Conservation (phyloP, 2,888 invertebrate species). For the Drosophila meridionalis region DNA sequence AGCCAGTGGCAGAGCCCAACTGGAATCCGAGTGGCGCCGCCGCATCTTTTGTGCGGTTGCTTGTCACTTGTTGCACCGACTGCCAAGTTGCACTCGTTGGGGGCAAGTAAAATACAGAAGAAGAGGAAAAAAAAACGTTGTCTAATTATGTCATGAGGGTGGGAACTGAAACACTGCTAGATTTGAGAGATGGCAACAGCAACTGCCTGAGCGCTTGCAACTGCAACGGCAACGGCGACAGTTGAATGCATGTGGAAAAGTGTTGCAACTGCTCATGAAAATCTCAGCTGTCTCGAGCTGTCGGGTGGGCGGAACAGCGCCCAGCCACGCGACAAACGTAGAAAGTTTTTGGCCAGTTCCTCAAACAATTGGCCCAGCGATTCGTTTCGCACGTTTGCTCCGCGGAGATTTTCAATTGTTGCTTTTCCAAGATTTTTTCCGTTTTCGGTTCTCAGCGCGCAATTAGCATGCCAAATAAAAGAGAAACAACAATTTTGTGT, state of each 20-base stretch:
- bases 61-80: constrained; percentile 56
- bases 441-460: constrained; percentile 73
- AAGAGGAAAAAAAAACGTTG: constrained; percentile 56
- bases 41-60: constrained; percentile 34
- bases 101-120: constrained; percentile 35
- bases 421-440: constrained; percentile 37
- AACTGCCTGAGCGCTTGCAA: constrained; percentile 16
- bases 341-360: constrained; percentile 68
- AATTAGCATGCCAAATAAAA: constrained; percentile 74
- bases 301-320: constrained; percentile 38
- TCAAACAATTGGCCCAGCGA: constrained; percentile 52
- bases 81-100: constrained; percentile 26
- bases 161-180: constrained; percentile 69
- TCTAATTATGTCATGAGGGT: constrained; percentile 85
- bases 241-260: constrained; percentile 55
- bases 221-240: constrained; percentile 45
- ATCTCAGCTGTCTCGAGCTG: constrained; percentile 31
- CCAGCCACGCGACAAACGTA: constrained; percentile 78
- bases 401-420: constrained; percentile 67
- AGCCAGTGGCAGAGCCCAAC: constrained; percentile 33
- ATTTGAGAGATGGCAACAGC: constrained; percentile 39
- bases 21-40: constrained; percentile 13
- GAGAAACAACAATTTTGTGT: constrained; percentile 29
- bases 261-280: constrained; percentile 63
- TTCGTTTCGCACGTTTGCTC: constrained; percentile 65